These are phyloP conservation scores for Channa argus DNA, from an alignment of 2,113 vertebrate species.

Conservation along the genomic window DNA sequence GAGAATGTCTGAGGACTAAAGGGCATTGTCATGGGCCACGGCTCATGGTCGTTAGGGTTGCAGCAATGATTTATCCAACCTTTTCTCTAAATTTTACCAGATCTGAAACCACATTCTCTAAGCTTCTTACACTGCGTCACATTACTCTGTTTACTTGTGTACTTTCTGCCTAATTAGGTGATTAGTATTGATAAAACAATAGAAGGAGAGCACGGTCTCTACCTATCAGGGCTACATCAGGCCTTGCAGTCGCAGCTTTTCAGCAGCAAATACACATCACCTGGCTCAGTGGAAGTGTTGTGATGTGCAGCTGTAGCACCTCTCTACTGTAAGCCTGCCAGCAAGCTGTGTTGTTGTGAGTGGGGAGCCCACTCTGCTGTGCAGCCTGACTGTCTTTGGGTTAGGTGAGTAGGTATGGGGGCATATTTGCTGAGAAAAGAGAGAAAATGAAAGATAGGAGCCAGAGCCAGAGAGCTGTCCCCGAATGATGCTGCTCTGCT, in stretches of 20 bases:
- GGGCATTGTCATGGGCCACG: conserved; percentile 62
- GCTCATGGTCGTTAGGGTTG: conserved; percentile 56
- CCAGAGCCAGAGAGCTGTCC: conserved; percentile 67
- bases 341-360: conserved; percentile 66
- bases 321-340: conserved; percentile 68
- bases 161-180: conserved; percentile 5
- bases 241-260: conserved; percentile 22
- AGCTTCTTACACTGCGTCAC: not conserved
- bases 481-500: conserved; percentile 73
- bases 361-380: conserved; percentile 59
- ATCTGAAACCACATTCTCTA: conserved; percentile 12
- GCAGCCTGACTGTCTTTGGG: conserved; percentile 60
- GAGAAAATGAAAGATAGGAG: conserved; percentile 71
- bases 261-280: conserved; percentile 56
- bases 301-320: conserved; percentile 47
- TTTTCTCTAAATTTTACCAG: conserved; percentile 5
- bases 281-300: conserved; percentile 48
- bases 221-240: conserved; percentile 9
- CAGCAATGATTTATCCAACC: conserved; percentile 36
- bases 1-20: conserved; percentile 71
- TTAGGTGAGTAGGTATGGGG: conserved; percentile 66
- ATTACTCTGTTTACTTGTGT: conserved; percentile 15
- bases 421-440: conserved; percentile 65
- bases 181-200: not conserved
- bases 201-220: not conserved